Evolutionary conservation across 2,797 vertebrate species (phyloP).

Genomic region (Trichosurus vulpecula): DNA sequence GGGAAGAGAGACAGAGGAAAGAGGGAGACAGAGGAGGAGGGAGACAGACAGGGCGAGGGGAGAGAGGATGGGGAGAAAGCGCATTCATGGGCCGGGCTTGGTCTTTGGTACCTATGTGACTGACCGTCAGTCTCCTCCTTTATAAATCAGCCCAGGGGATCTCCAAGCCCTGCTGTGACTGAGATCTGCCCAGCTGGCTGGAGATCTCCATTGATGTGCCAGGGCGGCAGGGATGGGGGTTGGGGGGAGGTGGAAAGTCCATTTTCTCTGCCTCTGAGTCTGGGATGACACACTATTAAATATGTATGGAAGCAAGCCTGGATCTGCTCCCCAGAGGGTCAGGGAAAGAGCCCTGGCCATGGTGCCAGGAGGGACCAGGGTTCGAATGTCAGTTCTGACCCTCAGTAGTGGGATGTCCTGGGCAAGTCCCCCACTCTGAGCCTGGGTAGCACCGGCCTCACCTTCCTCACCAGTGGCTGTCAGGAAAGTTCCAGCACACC

Average conservation of each 20-base stretch:
- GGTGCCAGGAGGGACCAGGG: not conserved
- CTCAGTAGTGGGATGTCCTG: too few species aligned
- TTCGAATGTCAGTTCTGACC: too few species aligned
- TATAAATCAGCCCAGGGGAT: not conserved
- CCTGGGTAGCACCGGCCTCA: too few species aligned
- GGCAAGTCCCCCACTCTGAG: not conserved
- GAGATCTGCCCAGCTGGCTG: slow-evolving; percentile 27
- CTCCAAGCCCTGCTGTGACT: not conserved
- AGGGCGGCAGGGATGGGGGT: slow-evolving; percentile 66
- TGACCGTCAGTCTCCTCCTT: not conserved
- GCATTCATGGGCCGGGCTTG: too few species aligned
- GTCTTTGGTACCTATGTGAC: not conserved
- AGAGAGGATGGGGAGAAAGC: too few species aligned
- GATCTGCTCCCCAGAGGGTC: not conserved
- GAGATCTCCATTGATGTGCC: slow-evolving; percentile 63
- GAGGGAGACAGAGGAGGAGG: too few species aligned
- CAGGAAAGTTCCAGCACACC: not conserved
- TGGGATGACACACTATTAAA: not conserved
- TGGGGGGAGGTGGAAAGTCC: slow-evolving; percentile 41
- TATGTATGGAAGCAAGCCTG: too few species aligned
- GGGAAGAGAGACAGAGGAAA: too few species aligned
- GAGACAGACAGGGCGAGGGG: too few species aligned
- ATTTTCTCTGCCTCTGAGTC: not conserved
- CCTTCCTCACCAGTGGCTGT: not conserved
- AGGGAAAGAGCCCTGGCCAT: not conserved